Conservation (phyloP, 2,113 vertebrate species). For the Tetraodon nigroviridis region DNA sequence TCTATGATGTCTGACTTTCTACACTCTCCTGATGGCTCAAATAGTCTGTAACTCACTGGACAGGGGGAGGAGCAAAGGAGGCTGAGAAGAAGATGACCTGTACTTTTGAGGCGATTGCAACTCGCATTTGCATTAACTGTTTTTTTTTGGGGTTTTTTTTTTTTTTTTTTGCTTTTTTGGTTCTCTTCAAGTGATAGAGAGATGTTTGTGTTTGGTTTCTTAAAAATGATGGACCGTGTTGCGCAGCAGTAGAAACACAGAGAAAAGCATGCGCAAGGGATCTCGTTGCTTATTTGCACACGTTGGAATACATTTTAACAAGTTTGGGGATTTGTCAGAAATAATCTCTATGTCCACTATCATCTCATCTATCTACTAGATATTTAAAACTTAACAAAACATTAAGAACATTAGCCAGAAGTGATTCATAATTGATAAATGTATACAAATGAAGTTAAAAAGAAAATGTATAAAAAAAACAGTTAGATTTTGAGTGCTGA, state of each 20-base stretch:
- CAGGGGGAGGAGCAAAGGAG: slow-evolving; percentile 83
- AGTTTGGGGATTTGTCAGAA: too few relatives aligned
- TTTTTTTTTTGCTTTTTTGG: slow-evolving; percentile 2
- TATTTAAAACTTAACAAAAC: neutral
- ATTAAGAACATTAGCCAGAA: too few relatives aligned
- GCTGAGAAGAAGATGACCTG: slow-evolving; percentile 66
- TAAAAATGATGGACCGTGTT: neutral
- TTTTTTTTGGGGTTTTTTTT: slow-evolving; percentile 1
- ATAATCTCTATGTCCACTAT: too few relatives aligned
- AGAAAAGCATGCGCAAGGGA: neutral
- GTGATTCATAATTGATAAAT: neutral
- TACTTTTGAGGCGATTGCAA: slow-evolving; percentile 54
- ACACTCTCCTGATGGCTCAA: slow-evolving; percentile 82
- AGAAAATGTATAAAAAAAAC: slow-evolving; percentile 18
- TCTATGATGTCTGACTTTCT: slow-evolving; percentile 78
- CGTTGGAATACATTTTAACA: too few relatives aligned
- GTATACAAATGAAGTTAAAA: neutral
- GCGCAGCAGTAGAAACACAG: too few relatives aligned
- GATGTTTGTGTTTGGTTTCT: neutral
- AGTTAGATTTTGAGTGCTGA: neutral
- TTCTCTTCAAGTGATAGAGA: neutral
- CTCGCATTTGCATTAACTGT: slow-evolving; percentile 30
- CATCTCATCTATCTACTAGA: neutral
- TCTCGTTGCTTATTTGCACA: neutral
- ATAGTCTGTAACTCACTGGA: slow-evolving; percentile 77